These are phyloP conservation scores for Abrostola triplasia DNA, from an alignment of 2,888 invertebrate genomes.

Conservation along the genomic window DNA sequence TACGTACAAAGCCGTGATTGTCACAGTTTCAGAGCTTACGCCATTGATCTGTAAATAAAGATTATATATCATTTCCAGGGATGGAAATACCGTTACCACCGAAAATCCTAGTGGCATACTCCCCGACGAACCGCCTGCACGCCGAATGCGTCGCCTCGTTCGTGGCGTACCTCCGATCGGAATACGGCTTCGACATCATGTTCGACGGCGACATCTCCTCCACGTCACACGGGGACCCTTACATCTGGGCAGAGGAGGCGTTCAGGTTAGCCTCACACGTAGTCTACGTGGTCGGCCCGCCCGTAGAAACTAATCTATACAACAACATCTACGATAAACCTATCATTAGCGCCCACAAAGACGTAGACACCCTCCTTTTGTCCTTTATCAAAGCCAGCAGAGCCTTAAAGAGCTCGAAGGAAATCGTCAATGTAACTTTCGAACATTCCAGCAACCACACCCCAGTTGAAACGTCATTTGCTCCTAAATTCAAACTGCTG, in stretches of 20 bases:
- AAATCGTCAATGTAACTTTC: constrained; percentile 77
- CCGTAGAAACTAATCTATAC: constrained; percentile 70
- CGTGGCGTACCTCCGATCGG: constrained; percentile 74
- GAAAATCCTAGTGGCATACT: constrained; percentile 79
- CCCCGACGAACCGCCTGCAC: constrained; percentile 76
- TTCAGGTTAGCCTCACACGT: constrained; percentile 74
- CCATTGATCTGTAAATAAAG: not conserved
- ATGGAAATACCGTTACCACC: constrained; percentile 77
- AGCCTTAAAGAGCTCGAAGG: constrained; percentile 64
- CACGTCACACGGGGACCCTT: constrained; percentile 77
- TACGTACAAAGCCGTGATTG: too few species aligned
- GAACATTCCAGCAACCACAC: constrained; percentile 77
- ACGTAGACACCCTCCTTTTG: constrained; percentile 73
- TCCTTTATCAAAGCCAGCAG: constrained; percentile 68
- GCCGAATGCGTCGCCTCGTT: constrained; percentile 79
- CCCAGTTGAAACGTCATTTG: constrained; percentile 74
- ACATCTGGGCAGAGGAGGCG: constrained; percentile 78
- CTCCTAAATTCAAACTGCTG: constrained; percentile 71
- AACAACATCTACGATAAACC: constrained; percentile 82
- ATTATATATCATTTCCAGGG: constrained; percentile 52
- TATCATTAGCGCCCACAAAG: constrained; percentile 72
- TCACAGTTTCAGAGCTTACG: too few species aligned
- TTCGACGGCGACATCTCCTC: constrained; percentile 77
- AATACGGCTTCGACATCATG: constrained; percentile 79
- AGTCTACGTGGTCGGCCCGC: constrained; percentile 78